Base-by-base conservation (phyloP, 1,140 invertebrate species). In the Nilaparvata lugens region DNA sequence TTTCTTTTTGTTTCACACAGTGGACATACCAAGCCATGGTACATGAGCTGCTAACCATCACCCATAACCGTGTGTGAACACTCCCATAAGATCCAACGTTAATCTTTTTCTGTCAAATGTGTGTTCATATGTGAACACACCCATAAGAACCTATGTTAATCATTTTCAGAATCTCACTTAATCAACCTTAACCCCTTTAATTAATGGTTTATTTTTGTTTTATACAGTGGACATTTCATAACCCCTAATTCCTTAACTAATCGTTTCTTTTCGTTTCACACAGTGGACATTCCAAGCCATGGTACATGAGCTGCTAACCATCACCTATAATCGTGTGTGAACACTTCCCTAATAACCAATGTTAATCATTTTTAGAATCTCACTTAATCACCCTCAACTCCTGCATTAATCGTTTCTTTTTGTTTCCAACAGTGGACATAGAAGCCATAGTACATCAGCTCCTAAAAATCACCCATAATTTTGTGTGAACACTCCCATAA, bases 21-120 rank as follows among this genome's bases (percentile, higher is more conserved):
- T 99, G 97, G 97, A 99, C 96, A 0, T 99, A 99, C 76, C 96
- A 99, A 76, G 96, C 96, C 7, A 99, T 99, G 97, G 94, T 99
- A 2, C 97, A 99, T 76, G 96, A 99, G 78, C 74, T 99, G 45
- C 74, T 99, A 23, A 88, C 86, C 86, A 97, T 99, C 65, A 87
- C 86, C 65, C 99, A 98, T 70, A 98, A 98, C 76, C 81, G 95
- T 62, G 94, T n/a, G n/a, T n/a, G n/a, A n/a, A n/a, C n/a, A n/a
- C n/a, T n/a, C n/a, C n/a, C n/a, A n/a, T n/a, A n/a, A n/a, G n/a
- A n/a, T n/a, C n/a, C n/a, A n/a, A n/a, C n/a, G n/a, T n/a, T n/a
- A n/a, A n/a, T n/a, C n/a, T n/a, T n/a, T n/a, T n/a, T n/a, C n/a
- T n/a, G n/a, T n/a, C n/a, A n/a, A n/a, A n/a, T n/a, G n/a, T n/a